Evolutionary conservation across 1,140 invertebrate genomes (phyloP), one percentile per base, ranked within the genome.

Genomic region (Cotesia glomerata): DNA sequence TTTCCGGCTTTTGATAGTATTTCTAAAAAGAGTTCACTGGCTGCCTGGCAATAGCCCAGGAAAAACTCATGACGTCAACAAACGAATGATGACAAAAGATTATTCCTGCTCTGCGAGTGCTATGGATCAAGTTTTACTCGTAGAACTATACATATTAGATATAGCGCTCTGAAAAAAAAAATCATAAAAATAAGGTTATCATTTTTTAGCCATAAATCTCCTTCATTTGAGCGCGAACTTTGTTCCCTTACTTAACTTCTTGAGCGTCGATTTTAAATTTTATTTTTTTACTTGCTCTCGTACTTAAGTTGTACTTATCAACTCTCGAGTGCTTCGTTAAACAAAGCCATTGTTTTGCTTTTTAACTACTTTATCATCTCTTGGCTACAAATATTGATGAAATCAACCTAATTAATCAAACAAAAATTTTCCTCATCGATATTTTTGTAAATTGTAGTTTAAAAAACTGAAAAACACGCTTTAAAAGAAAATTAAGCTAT

Each of bases 41-140:
- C 45, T n/a, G 11, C 13, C 45, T 65, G 63, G 63, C 63, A 51
- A 1, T 51, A 3, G n/a, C 45, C 63, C 63, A 65, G 39, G 14
- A 16, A 65, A 65, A 51, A 65, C 39, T 65, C 39, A 65, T 65
- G 63, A 65, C 63, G 63, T 65, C 63, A 65, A 49, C 63, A 39
- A 49, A 49, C 35, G 63, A 65, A 26, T 65, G 45, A 65, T 18
- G 63, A 65, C 39, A 51, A 51, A 65, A 11, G 32, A 36, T 63
- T 61, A 26, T 32, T 36, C 32, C 11, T 45, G 36, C 36, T 39
- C 36, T 9, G 39, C 39, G 39, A 45, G 32, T 14, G 62, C 14
- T 26, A 26, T 26, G 11, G 58, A 45, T 45, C 39, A 45, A 45
- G 39, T 45, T 45, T 45, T 45, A 45, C 39, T 45, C 39, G 39